phyloP scores from a whole-genome alignment of 2,888 invertebrate genomes.

The Salticus scenicus region DNA sequence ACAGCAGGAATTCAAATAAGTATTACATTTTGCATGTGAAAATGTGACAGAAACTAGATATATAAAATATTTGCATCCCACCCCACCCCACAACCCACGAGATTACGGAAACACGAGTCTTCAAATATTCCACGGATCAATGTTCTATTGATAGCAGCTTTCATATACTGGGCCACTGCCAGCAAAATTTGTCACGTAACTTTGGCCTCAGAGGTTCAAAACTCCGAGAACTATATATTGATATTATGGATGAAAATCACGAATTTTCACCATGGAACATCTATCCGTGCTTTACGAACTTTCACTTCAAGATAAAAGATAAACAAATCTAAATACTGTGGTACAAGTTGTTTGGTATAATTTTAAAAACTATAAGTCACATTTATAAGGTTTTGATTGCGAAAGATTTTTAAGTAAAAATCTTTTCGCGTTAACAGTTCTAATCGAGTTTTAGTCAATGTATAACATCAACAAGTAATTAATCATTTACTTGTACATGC shows the following conservation, averaged over 20 bases:
- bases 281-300: background rate
- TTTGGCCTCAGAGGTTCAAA: background rate
- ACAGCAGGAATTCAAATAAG: background rate
- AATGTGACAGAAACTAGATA: background rate
- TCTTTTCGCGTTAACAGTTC: no score
- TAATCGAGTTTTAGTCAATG: no score
- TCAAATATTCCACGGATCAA: conserved; percentile 2
- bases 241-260: background rate
- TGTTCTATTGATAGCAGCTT: conserved; percentile 3
- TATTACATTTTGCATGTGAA: background rate
- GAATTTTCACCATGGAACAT: background rate
- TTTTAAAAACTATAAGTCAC: no score
- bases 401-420: no score
- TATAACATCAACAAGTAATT: no score
- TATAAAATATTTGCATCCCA: background rate
- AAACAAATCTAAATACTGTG: no score
- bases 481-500: no score
- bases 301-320: background rate
- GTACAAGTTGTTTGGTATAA: no score
- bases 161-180: background rate
- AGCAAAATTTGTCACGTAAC: conserved; percentile 6
- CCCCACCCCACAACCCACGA: background rate
- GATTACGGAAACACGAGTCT: background rate
- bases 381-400: no score
- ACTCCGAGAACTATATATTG: background rate